These are phyloP conservation scores for Salticus scenicus DNA, from an alignment of 2,888 invertebrate species.

Conservation along the genomic window DNA sequence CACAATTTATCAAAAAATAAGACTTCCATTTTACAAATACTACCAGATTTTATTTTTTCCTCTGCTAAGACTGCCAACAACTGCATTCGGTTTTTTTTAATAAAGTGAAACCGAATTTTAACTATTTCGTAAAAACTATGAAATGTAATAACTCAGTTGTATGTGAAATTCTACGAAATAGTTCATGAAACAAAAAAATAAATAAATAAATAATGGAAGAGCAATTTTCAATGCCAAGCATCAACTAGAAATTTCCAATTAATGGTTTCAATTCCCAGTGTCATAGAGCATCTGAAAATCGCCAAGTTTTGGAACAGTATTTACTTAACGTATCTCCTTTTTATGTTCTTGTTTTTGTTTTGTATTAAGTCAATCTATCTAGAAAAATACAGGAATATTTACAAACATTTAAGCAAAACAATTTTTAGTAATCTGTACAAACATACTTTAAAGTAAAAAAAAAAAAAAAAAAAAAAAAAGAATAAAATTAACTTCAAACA, in stretches of 20 bases:
- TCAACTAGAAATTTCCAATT: conserved; percentile 48
- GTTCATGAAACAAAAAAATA: not conserved
- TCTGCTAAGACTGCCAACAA: conserved; percentile 11
- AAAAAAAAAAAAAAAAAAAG: not conserved
- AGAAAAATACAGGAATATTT: too few species aligned
- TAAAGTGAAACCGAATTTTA: not conserved
- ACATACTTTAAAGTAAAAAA: too few species aligned
- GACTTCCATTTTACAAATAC: not conserved
- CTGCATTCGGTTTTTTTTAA: too few species aligned
- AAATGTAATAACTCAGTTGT: not conserved
- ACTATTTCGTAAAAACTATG: not conserved
- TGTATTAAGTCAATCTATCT: too few species aligned
- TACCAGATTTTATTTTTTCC: not conserved
- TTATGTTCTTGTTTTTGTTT: too few species aligned
- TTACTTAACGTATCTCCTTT: too few species aligned
- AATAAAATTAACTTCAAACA: not conserved
- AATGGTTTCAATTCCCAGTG: conserved; percentile 40
- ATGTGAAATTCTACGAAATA: not conserved
- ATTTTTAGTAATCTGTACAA: too few species aligned
- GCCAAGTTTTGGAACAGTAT: too few species aligned
- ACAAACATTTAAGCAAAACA: too few species aligned
- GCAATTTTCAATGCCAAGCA: not conserved
- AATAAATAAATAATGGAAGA: not conserved
- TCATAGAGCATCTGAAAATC: conserved; percentile 30
- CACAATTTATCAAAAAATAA: conserved; percentile 6